A percentile compares a stretch with the other conserved stretches of the same genome.
Conservation (phyloP, 2,888 invertebrate genomes). For the Hyles lineata region DNA sequence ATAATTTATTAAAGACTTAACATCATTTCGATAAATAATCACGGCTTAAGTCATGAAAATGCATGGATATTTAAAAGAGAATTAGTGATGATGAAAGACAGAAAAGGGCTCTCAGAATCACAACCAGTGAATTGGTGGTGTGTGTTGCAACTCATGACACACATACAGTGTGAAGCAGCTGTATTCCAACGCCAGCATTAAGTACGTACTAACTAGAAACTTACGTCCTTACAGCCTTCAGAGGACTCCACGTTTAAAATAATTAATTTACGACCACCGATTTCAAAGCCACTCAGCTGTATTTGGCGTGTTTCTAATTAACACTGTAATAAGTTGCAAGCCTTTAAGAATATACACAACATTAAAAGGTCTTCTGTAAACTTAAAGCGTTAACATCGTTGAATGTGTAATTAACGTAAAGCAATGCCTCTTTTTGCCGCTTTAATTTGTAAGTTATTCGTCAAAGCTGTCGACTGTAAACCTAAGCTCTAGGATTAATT, state of each 20-base stretch:
- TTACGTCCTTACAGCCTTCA: conserved; percentile 37
- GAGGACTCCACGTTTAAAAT: not conserved
- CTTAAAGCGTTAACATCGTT: not conserved
- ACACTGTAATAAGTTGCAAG: not conserved
- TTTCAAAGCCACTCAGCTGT: not conserved
- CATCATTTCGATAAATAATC: not conserved
- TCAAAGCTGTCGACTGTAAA: conserved; percentile 9
- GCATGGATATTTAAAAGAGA: conserved; percentile 30
- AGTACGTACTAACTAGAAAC: conserved; percentile 55
- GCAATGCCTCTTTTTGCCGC: conserved; percentile 12
- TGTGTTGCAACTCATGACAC: conserved; percentile 74
- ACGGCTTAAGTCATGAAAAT: conserved; percentile 18
- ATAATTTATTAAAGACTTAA: not conserved
- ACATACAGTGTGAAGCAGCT: conserved; percentile 61
- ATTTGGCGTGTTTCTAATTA: not conserved
- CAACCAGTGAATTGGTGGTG: conserved; percentile 63
- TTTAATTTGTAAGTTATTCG: conserved; percentile 21
- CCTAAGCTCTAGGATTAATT: not conserved
- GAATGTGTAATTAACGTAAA: not conserved
- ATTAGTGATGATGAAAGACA: conserved; percentile 58
- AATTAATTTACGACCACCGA: not conserved
- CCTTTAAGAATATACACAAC: not conserved
- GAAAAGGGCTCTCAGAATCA: conserved; percentile 73
- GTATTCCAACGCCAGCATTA: conserved; percentile 59
- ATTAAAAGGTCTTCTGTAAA: not conserved